Percentiles rank a stretch among this genome's conserved stretches.
These are phyloP conservation scores for Gisinianus flammeolus DNA, from an alignment of 2,888 invertebrate species.

Conservation along the genomic window DNA sequence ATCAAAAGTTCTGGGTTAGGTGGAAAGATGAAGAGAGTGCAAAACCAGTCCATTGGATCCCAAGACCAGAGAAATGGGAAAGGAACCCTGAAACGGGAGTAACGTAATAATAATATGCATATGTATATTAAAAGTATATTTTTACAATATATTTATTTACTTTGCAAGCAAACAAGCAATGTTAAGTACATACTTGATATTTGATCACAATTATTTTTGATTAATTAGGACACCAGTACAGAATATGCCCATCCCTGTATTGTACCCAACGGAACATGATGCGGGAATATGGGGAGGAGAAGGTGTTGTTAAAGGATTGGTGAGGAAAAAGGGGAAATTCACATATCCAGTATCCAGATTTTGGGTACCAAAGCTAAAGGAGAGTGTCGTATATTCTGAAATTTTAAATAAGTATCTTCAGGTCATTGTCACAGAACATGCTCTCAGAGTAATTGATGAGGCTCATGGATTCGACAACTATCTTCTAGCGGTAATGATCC, in stretches of 20 bases:
- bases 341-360: conserved; percentile 77
- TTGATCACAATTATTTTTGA: conserved; percentile 34
- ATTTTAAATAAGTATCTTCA: conserved; percentile 84
- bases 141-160: too few species aligned
- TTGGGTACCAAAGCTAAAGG: conserved; percentile 83
- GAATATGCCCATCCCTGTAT: conserved; percentile 76
- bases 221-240: conserved; percentile 71
- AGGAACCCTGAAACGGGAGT: conserved; percentile 75
- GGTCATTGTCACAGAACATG: conserved; percentile 81
- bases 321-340: conserved; percentile 68
- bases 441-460: conserved; percentile 83
- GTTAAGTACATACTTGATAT: background rate
- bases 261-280: conserved; percentile 79
- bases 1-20: conserved; percentile 84
- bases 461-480: conserved; percentile 95
- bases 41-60: conserved; percentile 72
- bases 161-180: too few species aligned
- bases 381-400: conserved; percentile 86
- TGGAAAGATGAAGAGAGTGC: conserved; percentile 72
- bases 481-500: conserved; percentile 73
- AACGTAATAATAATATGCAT: conserved; percentile 65
- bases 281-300: conserved; percentile 97
- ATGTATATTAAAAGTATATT: too few species aligned
- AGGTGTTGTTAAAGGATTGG: conserved; percentile 86
- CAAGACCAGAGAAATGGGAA: conserved; percentile 75